Conservation (phyloP, 2,113 vertebrate species). For the Misgurnus mizolepis region DNA sequence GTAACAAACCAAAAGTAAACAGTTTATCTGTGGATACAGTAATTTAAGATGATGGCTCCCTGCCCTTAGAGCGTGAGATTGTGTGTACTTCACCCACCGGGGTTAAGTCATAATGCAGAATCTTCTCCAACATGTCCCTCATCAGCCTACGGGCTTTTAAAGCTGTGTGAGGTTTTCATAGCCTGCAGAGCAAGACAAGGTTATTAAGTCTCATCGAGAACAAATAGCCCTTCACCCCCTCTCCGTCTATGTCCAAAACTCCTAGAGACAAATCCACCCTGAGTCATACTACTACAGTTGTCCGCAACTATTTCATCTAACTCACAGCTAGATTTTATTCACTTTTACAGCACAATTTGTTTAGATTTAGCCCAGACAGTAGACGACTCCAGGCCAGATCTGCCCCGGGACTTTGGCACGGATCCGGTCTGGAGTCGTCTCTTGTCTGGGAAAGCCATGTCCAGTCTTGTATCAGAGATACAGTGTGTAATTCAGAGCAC, state of each 20-base stretch:
- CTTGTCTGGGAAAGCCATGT: too few species aligned
- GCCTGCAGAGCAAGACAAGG: slow-evolving; percentile 45
- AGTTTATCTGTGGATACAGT: slow-evolving; percentile 19
- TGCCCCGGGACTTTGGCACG: too few species aligned
- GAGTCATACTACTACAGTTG: slow-evolving; percentile 11
- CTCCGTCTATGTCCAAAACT: slow-evolving; percentile 10
- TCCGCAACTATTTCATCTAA: not conserved
- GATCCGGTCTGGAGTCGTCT: too few species aligned
- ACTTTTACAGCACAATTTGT: not conserved
- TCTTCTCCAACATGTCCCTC: slow-evolving; percentile 9
- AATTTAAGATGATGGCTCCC: slow-evolving; percentile 34
- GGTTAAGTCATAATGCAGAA: slow-evolving; percentile 26
- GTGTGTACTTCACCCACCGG: slow-evolving; percentile 24
- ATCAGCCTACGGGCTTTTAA: not conserved
- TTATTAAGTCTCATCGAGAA: slow-evolving; percentile 45
- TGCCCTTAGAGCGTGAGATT: slow-evolving; percentile 38
- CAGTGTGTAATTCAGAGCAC: not conserved
- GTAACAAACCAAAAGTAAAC: slow-evolving; percentile 37
- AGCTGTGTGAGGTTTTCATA: slow-evolving; percentile 27
- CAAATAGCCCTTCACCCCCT: slow-evolving; percentile 18
- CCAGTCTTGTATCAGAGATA: not conserved
- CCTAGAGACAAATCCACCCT: slow-evolving; percentile 12
- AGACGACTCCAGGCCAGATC: too few species aligned
- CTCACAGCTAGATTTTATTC: not conserved
- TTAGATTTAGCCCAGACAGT: not conserved